Evolutionary conservation across 2,888 invertebrate species (phyloP), one percentile per base, ranked within the genome.

Genomic region (Caenorhabditis zanzibari): DNA sequence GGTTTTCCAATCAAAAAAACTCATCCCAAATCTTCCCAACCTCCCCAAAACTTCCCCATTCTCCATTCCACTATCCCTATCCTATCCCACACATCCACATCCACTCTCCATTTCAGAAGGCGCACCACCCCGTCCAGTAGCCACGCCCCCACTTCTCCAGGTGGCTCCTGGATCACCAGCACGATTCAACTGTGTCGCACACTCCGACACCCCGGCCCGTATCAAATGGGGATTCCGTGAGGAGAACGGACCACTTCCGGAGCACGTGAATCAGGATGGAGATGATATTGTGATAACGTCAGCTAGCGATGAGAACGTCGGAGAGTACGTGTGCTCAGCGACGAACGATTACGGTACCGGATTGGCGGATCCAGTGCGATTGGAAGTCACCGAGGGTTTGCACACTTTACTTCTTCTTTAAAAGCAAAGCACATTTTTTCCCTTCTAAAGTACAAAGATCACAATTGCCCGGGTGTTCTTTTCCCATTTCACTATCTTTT

Each of bases 261-360:
- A 86, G 14, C 91, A 88, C 19, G 91, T 85, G 16, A 63, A 63
- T 28, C 84, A 85, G 44, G 89, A 92, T 24, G 91, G 89, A 4
- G 88, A 91, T 16, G 89, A 90, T 74, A 63, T 92, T n/a, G 84
- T 90, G 41, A 89, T 92, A 64, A 75, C 85, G 9, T 61, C 83
- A 0, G 89, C 90, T 35, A 84, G 83, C 61, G 91, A 91, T 32
- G 81, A 81, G 10, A 81, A 76, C 41, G 84, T 86, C 63, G 91
- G 91, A 12, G 88, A 89, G 16, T 91, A 91, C 83, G 80, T 90
- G 54, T 91, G 91, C 84, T 84, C 90, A 28, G 91, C 91, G 16
- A 91, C 91, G 59, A 91, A 91, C 81, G 86, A 86, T 12, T 90
- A 82, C 68, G 91, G 91, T 24, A 87, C 83, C 19, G 89, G 91